Conservation (phyloP, 2,113 vertebrate species). For the Microcebus lehilahytsara region DNA sequence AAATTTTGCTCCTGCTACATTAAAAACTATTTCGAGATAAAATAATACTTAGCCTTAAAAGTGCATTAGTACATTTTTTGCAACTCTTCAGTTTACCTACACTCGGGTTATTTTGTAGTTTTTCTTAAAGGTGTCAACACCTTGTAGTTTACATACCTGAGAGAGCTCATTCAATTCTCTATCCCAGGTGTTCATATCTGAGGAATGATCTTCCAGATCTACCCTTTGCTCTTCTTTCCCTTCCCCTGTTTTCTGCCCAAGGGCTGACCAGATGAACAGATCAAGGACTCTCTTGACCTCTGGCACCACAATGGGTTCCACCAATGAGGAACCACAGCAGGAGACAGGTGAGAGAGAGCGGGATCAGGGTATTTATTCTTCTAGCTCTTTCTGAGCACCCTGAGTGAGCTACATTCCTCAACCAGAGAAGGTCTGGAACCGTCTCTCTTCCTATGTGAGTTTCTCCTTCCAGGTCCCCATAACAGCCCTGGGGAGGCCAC, state of each 20-base stretch:
- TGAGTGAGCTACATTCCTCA: no score
- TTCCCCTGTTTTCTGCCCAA: not conserved
- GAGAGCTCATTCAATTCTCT: not conserved
- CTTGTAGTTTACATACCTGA: not conserved
- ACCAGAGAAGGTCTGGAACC: no score
- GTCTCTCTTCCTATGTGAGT: not conserved
- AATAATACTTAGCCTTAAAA: conserved; percentile 18
- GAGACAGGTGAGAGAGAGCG: not conserved
- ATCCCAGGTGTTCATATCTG: not conserved
- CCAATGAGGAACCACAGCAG: not conserved
- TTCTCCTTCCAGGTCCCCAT: not conserved
- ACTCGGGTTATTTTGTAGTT: not conserved
- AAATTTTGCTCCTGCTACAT: not conserved
- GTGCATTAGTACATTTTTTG: not conserved
- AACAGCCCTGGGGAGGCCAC: not conserved
- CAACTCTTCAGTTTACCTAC: not conserved
- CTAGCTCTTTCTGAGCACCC: not conserved
- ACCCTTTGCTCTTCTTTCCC: no score
- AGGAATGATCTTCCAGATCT: no score
- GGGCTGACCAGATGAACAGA: not conserved
- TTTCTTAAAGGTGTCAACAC: not conserved
- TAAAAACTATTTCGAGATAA: conserved; percentile 2
- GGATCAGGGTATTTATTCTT: not conserved
- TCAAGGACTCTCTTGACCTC: not conserved
- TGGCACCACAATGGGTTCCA: not conserved